phyloP scores from a whole-genome alignment of 2,113 vertebrate species.

The Petrocephalus microphthalmus region DNA sequence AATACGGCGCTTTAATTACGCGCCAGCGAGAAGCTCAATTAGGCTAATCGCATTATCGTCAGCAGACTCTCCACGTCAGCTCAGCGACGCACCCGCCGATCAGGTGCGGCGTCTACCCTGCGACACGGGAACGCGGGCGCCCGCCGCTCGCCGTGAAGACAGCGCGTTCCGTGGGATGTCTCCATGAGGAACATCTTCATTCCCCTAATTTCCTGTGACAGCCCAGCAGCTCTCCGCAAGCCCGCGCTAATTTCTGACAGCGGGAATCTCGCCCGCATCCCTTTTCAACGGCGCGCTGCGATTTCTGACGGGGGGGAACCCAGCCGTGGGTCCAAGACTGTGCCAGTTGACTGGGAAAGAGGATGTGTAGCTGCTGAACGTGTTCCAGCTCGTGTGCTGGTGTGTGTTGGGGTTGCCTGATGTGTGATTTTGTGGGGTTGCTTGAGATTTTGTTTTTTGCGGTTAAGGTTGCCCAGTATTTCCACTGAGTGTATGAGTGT shows the following conservation, averaged over 20 bases:
- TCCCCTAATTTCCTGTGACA: slow-evolving; percentile 62
- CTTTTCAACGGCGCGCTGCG: slow-evolving; percentile 29
- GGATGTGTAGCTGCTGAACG: background rate
- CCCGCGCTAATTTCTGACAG: slow-evolving; percentile 51
- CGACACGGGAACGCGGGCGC: slow-evolving; percentile 47
- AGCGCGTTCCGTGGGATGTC: slow-evolving; percentile 41
- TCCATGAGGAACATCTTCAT: slow-evolving; percentile 59
- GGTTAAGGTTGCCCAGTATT: too few species aligned
- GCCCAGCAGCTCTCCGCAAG: slow-evolving; percentile 47
- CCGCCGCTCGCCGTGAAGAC: slow-evolving; percentile 46
- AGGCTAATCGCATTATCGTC: slow-evolving; percentile 65
- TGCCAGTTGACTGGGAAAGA: background rate
- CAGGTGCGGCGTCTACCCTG: background rate
- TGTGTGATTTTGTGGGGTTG: too few species aligned
- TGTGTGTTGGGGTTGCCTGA: background rate
- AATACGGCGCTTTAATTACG: slow-evolving; percentile 43
- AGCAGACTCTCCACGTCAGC: slow-evolving; percentile 36
- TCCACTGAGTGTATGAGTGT: background rate
- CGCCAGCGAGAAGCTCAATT: slow-evolving; percentile 58
- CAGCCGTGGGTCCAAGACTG: background rate
- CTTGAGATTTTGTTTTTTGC: background rate
- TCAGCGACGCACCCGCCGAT: background rate
- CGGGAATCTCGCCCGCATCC: slow-evolving; percentile 47
- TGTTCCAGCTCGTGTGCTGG: background rate
- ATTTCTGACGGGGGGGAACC: slow-evolving; percentile 19